These are phyloP conservation scores for Meteorus colon DNA, from an alignment of 2,888 invertebrate genomes.

Conservation along the genomic window DNA sequence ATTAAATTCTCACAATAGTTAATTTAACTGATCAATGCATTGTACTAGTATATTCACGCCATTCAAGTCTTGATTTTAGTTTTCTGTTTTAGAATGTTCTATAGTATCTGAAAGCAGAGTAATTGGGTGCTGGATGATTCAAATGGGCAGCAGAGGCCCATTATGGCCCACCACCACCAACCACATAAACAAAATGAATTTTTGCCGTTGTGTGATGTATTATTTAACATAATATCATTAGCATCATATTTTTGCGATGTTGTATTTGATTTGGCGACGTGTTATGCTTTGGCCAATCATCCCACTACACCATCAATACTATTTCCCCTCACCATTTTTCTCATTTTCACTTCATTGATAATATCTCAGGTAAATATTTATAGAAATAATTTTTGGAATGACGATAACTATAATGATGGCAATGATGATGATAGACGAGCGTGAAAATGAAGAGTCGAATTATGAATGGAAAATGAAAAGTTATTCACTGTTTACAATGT, in stretches of 20 bases:
- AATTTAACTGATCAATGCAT: not conserved
- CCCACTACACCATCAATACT: constrained; percentile 60
- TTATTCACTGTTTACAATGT: too few species aligned
- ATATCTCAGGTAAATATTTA: constrained; percentile 79
- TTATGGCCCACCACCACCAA: constrained; percentile 71
- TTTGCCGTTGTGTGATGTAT: constrained; percentile 91
- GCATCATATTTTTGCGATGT: constrained; percentile 94
- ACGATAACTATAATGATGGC: too few species aligned
- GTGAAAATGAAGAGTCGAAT: too few species aligned
- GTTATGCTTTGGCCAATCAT: constrained; percentile 85
- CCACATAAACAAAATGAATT: constrained; percentile 78
- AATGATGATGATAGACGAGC: too few species aligned
- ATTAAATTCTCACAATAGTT: not conserved
- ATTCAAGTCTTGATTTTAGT: not conserved
- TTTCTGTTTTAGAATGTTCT: constrained; percentile 20
- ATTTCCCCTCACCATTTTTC: constrained; percentile 76
- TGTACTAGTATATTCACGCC: not conserved
- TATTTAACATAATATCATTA: constrained; percentile 92
- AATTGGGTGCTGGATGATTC: constrained; percentile 63
- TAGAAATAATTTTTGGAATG: not conserved
- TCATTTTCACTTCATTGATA: constrained; percentile 83
- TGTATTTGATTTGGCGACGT: constrained; percentile 90
- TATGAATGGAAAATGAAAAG: too few species aligned
- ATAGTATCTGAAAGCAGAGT: constrained; percentile 50
- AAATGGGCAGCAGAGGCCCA: constrained; percentile 71